Evolutionary conservation across 2,113 vertebrate genomes (phyloP).

Genomic region (Myrmophylax atrothorax): DNA sequence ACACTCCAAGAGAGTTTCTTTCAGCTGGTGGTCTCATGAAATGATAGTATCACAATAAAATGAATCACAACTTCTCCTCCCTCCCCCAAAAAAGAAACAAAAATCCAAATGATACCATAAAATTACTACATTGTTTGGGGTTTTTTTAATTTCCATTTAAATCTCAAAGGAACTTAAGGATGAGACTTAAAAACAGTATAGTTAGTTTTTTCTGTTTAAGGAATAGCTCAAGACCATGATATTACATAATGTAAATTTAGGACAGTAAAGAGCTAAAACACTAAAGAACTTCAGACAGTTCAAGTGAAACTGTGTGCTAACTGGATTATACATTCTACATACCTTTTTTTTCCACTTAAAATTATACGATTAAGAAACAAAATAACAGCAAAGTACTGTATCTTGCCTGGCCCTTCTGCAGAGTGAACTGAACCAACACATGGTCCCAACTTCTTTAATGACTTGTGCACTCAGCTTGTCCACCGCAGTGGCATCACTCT

Average conservation of each 20-base stretch:
- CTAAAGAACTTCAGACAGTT: neutral
- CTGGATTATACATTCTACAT: neutral
- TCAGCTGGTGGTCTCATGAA: neutral
- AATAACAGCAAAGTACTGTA: neutral
- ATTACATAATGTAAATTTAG: neutral
- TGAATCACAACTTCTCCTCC: neutral
- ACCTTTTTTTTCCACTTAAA: neutral
- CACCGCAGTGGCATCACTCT: neutral
- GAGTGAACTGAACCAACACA: neutral
- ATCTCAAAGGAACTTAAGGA: neutral
- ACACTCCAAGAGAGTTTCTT: neutral
- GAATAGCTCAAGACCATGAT: neutral
- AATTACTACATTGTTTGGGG: neutral
- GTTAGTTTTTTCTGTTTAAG: neutral
- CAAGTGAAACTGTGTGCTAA: neutral
- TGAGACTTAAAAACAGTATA: neutral
- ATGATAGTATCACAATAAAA: neutral
- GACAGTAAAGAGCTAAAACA: neutral
- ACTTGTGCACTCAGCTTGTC: accelerated
- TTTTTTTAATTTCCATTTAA: neutral
- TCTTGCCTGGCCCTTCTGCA: neutral
- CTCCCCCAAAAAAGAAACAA: neutral
- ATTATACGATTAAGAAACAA: neutral
- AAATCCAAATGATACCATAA: neutral
- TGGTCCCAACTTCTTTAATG: neutral